Evolutionary conservation across 2,113 vertebrate species (phyloP).

Genomic region (Clarias magur): DNA sequence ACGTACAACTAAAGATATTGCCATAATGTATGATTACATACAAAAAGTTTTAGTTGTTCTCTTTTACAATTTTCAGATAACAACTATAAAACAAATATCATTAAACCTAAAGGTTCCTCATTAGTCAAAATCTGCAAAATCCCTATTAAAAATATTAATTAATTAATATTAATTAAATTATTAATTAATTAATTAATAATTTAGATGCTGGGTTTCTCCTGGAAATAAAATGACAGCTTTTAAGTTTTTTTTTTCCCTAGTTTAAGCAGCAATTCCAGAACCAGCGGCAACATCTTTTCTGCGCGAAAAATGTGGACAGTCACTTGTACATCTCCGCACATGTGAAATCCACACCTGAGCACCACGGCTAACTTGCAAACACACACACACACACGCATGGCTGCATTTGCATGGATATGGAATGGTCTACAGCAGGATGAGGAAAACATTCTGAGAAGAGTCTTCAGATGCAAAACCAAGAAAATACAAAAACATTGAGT

Average conservation of each 20-base stretch:
- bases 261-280: neutral
- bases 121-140: neutral
- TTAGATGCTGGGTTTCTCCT: neutral
- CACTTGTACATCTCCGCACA: neutral
- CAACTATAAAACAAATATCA: neutral
- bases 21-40: neutral
- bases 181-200: neutral
- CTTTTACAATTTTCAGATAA: neutral
- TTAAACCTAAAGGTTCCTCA: neutral
- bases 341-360: neutral
- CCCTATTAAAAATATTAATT: neutral
- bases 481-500: conserved; percentile 15
- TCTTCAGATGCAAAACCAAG: conserved; percentile 29
- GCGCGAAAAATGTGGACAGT: neutral
- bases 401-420: conserved; percentile 17
- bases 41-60: neutral
- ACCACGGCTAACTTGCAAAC: neutral
- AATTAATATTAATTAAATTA: too few species aligned
- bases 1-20: neutral
- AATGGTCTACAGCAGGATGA: neutral
- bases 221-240: too few species aligned
- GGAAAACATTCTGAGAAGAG: neutral
- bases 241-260: too few species aligned
- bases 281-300: neutral
- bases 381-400: conserved; percentile 33